These are phyloP conservation scores for Harpalus rufipes DNA, from an alignment of 2,888 invertebrate species.

Conservation along the genomic window DNA sequence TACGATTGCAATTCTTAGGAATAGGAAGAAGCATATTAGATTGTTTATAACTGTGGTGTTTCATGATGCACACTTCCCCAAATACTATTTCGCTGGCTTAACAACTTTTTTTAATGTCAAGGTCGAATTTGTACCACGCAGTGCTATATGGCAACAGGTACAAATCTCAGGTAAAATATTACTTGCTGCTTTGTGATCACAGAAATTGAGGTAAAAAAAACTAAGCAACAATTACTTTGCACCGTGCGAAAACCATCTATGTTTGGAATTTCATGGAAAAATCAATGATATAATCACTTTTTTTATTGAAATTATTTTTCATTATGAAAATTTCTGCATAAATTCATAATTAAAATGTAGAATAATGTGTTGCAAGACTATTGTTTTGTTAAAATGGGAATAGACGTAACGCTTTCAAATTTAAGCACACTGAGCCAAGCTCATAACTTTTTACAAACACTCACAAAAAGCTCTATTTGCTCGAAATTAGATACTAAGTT, in stretches of 20 bases:
- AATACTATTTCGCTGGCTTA: conserved; percentile 38
- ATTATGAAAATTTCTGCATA: conserved; percentile 29
- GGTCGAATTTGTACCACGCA: conserved; percentile 27
- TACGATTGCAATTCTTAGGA: conserved; percentile 24
- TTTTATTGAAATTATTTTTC: conserved; percentile 39
- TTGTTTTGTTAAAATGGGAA: conserved; percentile 14
- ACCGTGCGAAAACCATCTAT: conserved; percentile 20
- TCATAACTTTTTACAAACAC: no score
- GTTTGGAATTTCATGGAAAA: conserved; percentile 34
- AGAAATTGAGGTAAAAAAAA: conserved; percentile 29
- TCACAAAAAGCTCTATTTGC: no score
- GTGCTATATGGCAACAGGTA: conserved; percentile 40
- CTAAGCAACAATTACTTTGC: conserved; percentile 18
- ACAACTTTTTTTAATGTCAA: conserved; percentile 33
- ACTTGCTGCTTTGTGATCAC: conserved; percentile 17
- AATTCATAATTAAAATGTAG: conserved; percentile 13
- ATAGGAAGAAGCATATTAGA: conserved; percentile 27
- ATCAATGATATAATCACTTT: conserved; percentile 40
- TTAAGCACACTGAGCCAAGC: not conserved
- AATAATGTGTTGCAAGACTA: conserved; percentile 8
- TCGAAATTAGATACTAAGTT: no score
- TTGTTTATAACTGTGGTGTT: conserved; percentile 35
- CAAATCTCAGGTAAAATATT: conserved; percentile 31
- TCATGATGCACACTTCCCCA: conserved; percentile 23
- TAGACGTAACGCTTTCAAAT: not conserved